phyloP scores from a whole-genome alignment of 2,888 invertebrate genomes.

The Eupithecia subfuscata region DNA sequence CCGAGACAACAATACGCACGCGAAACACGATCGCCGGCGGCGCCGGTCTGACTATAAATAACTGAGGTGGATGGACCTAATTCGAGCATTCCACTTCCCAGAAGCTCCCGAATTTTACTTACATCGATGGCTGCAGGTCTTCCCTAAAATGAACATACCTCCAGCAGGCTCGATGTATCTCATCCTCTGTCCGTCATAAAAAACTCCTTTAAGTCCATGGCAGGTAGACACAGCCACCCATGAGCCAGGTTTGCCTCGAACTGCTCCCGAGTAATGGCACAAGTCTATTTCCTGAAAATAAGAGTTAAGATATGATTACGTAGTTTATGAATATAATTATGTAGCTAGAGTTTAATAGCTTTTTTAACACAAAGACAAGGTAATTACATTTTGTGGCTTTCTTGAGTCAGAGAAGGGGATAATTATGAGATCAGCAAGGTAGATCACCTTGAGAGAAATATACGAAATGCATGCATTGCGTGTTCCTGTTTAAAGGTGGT shows the following conservation, averaged over 20 bases:
- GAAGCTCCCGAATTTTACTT: too few relatives aligned
- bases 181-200: slow-evolving; percentile 90
- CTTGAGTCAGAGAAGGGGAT: not conserved
- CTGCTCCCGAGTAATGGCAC: slow-evolving; percentile 91
- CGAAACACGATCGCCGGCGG: too few relatives aligned
- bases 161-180: slow-evolving; percentile 86
- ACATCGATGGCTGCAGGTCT: too few relatives aligned
- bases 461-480: not conserved
- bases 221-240: slow-evolving; percentile 95
- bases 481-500: not conserved
- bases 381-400: not conserved
- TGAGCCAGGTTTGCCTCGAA: slow-evolving; percentile 87
- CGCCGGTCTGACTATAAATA: too few relatives aligned
- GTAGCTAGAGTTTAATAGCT: not conserved
- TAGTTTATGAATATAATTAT: not conserved
- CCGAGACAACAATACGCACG: too few relatives aligned
- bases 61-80: too few relatives aligned
- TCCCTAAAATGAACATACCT: slow-evolving; percentile 47
- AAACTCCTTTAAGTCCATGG: slow-evolving; percentile 88
- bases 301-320: not conserved
- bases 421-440: not conserved
- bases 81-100: too few relatives aligned
- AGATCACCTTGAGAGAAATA: not conserved
- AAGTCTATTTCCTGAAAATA: slow-evolving; percentile 86
- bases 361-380: not conserved